These are phyloP conservation scores for Leptinotarsa peninsularis DNA, from an alignment of 2,888 invertebrate genomes.

Conservation along the genomic window DNA sequence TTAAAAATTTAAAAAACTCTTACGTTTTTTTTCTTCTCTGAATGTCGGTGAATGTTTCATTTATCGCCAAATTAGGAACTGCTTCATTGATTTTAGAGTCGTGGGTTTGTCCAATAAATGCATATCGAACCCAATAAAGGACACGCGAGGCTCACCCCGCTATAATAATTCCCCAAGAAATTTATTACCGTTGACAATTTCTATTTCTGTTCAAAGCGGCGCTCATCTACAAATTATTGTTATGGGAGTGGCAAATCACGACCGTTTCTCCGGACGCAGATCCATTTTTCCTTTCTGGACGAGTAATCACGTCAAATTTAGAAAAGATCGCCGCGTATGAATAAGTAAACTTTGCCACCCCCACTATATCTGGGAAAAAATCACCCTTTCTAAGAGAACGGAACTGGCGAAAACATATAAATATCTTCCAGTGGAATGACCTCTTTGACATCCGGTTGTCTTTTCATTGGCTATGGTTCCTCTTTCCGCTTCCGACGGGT, in stretches of 20 bases:
- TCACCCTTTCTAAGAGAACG: conserved; percentile 56
- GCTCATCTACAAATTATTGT: conserved; percentile 25
- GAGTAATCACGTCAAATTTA: conserved; percentile 46
- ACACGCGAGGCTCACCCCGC: conserved; percentile 6
- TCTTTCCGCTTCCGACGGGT: conserved; percentile 62
- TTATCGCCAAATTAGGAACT: background rate
- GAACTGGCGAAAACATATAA: conserved; percentile 62
- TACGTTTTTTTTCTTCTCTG: background rate
- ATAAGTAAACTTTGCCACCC: conserved; percentile 59
- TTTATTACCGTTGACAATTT: conserved; percentile 22
- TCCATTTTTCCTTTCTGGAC: conserved; percentile 47
- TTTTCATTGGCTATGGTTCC: conserved; percentile 60
- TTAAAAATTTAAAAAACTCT: too few relatives aligned
- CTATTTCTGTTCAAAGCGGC: conserved; percentile 20
- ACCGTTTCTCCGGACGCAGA: conserved; percentile 22
- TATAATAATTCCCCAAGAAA: conserved; percentile 22
- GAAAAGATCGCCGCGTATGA: conserved; percentile 52
- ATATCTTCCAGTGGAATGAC: conserved; percentile 64
- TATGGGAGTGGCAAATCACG: conserved; percentile 24
- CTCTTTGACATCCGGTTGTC: conserved; percentile 62
- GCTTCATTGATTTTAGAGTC: conserved; percentile 1
- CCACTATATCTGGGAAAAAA: conserved; percentile 56
- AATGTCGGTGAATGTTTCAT: background rate
- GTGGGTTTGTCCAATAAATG: conserved; percentile 13
- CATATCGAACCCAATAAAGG: background rate